A percentile compares a stretch with the other conserved stretches of the same genome.
Evolutionary conservation across 53 echinoderm and acorn worm genomes (phyloP).

Genomic region (Stichopus horrens): DNA sequence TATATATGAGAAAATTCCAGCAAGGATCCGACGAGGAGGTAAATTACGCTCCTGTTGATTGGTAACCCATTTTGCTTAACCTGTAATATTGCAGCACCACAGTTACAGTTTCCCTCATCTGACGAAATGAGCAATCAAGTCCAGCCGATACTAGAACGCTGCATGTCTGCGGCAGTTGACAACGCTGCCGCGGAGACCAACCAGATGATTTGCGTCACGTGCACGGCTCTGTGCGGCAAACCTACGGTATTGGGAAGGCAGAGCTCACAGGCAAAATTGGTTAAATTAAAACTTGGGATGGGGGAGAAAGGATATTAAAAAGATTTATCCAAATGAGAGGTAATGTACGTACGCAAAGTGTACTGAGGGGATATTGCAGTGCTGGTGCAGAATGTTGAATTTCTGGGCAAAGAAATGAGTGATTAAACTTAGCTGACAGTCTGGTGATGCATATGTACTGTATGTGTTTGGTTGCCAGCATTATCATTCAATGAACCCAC

Average conservation of each 20-base stretch:
- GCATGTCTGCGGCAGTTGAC: background rate
- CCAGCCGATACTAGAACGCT: background rate
- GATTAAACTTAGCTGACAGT: background rate
- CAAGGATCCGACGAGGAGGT: background rate
- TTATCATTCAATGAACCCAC: too few relatives aligned
- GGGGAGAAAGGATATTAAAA: slow-evolving; percentile 5
- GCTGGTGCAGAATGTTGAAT: slow-evolving; percentile 1
- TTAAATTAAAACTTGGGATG: slow-evolving; percentile 29
- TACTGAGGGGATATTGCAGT: background rate
- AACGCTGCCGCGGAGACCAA: background rate
- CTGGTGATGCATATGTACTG: background rate
- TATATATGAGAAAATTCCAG: background rate
- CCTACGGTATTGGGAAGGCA: slow-evolving; percentile 31
- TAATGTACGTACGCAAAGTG: background rate
- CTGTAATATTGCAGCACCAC: background rate
- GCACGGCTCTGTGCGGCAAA: background rate
- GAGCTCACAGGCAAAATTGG: slow-evolving; percentile 20
- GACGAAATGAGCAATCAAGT: background rate
- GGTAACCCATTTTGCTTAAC: background rate
- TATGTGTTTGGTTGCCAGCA: background rate
- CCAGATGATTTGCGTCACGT: background rate
- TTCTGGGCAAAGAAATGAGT: background rate
- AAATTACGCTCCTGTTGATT: background rate
- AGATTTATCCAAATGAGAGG: background rate
- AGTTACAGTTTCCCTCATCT: background rate